These are phyloP conservation scores for Galbula dea DNA, from an alignment of 2,113 vertebrate species.

Conservation along the genomic window DNA sequence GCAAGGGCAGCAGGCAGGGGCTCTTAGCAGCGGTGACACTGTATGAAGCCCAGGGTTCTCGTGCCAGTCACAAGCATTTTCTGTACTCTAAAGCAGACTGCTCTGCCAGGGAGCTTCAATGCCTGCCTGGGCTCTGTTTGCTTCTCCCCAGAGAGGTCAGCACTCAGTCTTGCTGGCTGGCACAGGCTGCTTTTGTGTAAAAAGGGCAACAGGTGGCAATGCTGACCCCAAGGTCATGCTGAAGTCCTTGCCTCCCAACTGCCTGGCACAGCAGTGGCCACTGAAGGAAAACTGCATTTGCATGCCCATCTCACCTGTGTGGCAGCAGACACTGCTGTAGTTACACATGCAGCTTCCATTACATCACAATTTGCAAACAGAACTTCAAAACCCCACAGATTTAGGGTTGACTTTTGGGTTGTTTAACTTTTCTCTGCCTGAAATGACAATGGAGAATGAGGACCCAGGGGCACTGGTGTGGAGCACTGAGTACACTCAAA, in stretches of 20 bases:
- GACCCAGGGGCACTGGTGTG: neutral
- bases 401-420: neutral
- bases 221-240: neutral
- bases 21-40: rapidly evolving
- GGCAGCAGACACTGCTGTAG: neutral
- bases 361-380: neutral
- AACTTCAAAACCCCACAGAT: neutral
- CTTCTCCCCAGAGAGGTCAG: neutral
- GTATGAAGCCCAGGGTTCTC: neutral
- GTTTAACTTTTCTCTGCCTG: neutral
- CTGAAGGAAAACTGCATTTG: neutral
- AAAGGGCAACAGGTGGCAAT: slow-evolving; percentile 38
- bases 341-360: neutral
- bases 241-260: neutral
- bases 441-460: neutral
- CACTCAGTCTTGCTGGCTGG: neutral
- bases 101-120: neutral
- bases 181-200: neutral
- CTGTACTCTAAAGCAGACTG: neutral
- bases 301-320: neutral
- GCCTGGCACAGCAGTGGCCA: neutral
- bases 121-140: neutral
- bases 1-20: neutral
- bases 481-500: neutral
- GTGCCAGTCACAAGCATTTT: neutral